Percentiles rank a stretch among this genome's conserved stretches.
Conservation (phyloP, 1,140 invertebrate genomes). For the Gryllus bimaculatus region DNA sequence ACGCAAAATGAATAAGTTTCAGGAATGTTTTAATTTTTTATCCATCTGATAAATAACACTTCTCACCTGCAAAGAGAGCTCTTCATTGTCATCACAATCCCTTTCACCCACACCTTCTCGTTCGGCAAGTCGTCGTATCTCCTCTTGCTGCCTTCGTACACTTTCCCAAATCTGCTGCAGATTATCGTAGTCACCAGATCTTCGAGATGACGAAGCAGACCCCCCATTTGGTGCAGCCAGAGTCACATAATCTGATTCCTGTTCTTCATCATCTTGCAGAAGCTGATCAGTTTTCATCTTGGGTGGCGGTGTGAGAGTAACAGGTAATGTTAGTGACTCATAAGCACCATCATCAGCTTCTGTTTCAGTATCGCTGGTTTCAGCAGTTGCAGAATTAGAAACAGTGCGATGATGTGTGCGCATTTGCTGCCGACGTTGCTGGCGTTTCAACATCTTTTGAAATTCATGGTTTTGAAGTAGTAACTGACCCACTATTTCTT, state of each 20-base stretch:
- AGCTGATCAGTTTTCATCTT: too few species aligned
- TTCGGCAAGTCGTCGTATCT: constrained; percentile 9
- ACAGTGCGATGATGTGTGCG: constrained; percentile 28
- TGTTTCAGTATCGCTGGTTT: background rate
- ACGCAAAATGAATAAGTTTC: too few species aligned
- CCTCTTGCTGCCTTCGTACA: constrained; percentile 22
- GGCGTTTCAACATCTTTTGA: constrained; percentile 63
- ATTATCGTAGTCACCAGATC: constrained; percentile 38
- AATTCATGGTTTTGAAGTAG: constrained; percentile 77
- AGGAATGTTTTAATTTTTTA: too few species aligned
- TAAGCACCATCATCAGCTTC: background rate
- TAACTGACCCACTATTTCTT: constrained; percentile 72
- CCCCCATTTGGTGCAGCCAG: background rate
- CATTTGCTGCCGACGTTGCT: constrained; percentile 47
- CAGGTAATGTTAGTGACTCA: background rate
- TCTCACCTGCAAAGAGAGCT: background rate
- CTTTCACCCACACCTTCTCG: background rate
- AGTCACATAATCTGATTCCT: background rate
- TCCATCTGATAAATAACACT: too few species aligned
- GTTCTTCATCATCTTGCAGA: background rate
- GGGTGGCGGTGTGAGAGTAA: background rate
- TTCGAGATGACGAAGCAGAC: background rate
- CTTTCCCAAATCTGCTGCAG: constrained; percentile 39
- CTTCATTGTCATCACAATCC: background rate
- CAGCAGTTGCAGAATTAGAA: background rate